Conservation (phyloP, 2,113 vertebrate genomes). For the Peucedramus taeniatus region DNA sequence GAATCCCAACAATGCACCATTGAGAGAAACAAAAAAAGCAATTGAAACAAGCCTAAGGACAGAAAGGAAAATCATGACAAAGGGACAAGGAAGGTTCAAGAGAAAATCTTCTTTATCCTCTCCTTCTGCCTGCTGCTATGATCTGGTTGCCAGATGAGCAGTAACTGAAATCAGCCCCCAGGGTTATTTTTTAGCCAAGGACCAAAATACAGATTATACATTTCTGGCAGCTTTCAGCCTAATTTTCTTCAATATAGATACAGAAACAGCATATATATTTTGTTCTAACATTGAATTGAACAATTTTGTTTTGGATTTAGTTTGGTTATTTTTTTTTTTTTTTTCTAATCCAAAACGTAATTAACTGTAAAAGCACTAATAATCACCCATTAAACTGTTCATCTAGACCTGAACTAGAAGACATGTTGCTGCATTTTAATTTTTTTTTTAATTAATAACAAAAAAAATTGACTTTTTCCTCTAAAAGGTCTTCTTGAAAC, state of each 20-base stretch:
- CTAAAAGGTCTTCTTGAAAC: background rate
- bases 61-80: background rate
- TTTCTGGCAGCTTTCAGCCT: background rate
- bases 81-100: background rate
- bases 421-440: background rate
- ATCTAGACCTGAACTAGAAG: background rate
- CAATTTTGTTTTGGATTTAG: background rate
- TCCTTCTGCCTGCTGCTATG: background rate
- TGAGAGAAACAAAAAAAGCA: background rate
- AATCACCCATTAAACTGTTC: background rate
- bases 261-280: background rate
- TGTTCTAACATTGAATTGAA: background rate
- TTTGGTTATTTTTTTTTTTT: background rate
- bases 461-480: background rate
- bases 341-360: background rate
- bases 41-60: background rate
- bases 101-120: slow-evolving; percentile 2
- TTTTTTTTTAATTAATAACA: background rate
- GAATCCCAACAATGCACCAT: background rate
- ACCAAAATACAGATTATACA: background rate
- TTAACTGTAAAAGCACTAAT: background rate
- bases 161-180: background rate
- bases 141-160: background rate
- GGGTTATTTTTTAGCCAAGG: background rate
- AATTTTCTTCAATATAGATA: background rate